Percentiles rank a stretch among this genome's conserved stretches.
phyloP scores from a whole-genome alignment of 2,113 vertebrate genomes.

The Pelecanoides urinatrix region DNA sequence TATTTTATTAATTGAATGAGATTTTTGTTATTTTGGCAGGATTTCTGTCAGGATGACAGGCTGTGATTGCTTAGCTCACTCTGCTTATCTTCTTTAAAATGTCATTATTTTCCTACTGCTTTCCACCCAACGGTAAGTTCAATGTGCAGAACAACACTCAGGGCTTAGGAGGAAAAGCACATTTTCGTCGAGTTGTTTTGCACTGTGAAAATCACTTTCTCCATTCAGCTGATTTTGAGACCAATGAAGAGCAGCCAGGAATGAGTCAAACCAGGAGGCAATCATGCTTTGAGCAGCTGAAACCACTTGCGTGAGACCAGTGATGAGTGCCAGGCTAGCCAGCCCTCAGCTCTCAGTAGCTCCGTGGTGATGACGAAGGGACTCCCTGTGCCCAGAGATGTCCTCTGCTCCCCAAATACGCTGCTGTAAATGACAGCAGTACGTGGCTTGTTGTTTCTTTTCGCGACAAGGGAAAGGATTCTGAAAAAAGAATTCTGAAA shows the following conservation, averaged over 20 bases:
- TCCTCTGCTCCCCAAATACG: background rate
- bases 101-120: background rate
- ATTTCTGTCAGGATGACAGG: background rate
- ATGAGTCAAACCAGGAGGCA: background rate
- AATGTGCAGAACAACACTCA: background rate
- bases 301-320: rapidly evolving
- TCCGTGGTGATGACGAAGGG: background rate
- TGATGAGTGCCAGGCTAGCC: background rate
- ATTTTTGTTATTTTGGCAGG: background rate
- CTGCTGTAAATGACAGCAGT: background rate
- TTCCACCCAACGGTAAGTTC: background rate
- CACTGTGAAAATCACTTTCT: background rate
- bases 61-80: background rate
- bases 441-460: background rate
- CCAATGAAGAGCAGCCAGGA: background rate
- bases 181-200: background rate
- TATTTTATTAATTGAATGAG: background rate
- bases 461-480: background rate
- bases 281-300: background rate
- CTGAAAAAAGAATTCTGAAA: background rate
- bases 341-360: background rate
- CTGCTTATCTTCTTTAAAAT: background rate
- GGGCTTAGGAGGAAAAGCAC: background rate
- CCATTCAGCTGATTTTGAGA: background rate
- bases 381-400: background rate